Percentiles rank a stretch among this genome's conserved stretches.
These are phyloP conservation scores for Leptopilina myrica DNA, from an alignment of 2,888 invertebrate species.

Conservation along the genomic window DNA sequence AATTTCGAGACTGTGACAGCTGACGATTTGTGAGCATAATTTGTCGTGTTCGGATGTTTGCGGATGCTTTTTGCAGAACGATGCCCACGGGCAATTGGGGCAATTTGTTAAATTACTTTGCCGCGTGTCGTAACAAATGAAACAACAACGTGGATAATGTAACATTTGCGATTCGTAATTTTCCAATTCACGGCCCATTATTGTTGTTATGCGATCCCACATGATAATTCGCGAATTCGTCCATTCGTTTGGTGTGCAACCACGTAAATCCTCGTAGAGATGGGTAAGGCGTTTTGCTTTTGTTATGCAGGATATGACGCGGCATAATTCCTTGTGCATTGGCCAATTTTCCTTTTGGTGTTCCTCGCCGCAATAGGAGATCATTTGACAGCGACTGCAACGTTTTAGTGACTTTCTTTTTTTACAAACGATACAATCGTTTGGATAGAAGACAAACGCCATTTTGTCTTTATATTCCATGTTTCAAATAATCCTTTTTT, in stretches of 20 bases:
- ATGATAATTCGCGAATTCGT: too few species aligned
- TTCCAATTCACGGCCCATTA: background rate
- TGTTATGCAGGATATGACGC: background rate
- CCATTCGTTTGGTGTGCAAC: too few species aligned
- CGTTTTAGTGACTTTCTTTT: background rate
- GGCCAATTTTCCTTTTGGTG: background rate
- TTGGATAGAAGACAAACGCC: background rate
- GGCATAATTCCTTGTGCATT: background rate
- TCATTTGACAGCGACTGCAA: background rate
- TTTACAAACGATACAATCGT: background rate
- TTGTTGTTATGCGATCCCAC: too few species aligned
- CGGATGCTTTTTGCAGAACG: background rate
- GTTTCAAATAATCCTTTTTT: too few species aligned
- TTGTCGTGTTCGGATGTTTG: too few species aligned
- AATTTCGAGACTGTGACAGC: background rate
- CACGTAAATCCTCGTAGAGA: background rate
- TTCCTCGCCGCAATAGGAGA: background rate
- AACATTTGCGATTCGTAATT: background rate
- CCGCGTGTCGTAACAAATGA: background rate
- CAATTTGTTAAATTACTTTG: background rate
- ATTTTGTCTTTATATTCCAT: too few species aligned
- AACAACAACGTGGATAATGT: background rate
- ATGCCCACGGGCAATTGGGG: background rate
- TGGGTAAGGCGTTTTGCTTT: background rate
- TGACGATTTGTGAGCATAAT: background rate